Base-by-base conservation (phyloP, 2,888 invertebrate species). In the Erpobdella octoculata region DNA sequence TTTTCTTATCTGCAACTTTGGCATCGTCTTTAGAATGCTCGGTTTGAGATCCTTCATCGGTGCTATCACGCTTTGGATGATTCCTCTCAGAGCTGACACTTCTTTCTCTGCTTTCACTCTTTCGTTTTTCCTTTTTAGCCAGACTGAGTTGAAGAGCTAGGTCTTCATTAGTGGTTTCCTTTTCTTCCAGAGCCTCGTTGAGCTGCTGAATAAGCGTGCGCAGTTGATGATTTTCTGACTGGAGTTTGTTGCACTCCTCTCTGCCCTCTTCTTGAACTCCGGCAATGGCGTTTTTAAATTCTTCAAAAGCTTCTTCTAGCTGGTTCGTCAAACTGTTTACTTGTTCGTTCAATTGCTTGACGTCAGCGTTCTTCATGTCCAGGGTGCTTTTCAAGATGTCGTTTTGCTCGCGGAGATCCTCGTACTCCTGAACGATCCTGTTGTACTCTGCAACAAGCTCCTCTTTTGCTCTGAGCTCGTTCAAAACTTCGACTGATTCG, bases 291-390 rank as follows among this genome's bases (percentile, higher is more conserved):
- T 33, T 69, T 33, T 69, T 69, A 46, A 48, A 69, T 4, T 69
- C 48, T 15, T 48, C 53, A 58, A 69, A 69, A 53, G 65, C 61
- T 31, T 35, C 46, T 58, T 70, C 58, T n/a, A 64, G n/a, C n/a
- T 72, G 37, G 18, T 31, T 12, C 12, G 37, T 65, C 31, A 70
- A 25, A 8, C 62, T 53, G 0, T 61, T 38, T 6, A 38, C 61
- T 37, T 59, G 31, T 9, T 62, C 53, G 8, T 70, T 66, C 0
- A 73, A 53, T 12, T 36, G 41, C 8, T 37, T 33, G 21, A 73
- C 46, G 28, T 73, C 73, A 12, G 31, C 12, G 46, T 59, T 58
- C 46, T 61, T 73, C 25, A 38, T 28, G n/a, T 66, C 67, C n/a
- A 73, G 59, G 15, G 53, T 33, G 31, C n/a, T 31, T 41, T 59